Conservation (phyloP, 92 coral and sea anemone genomes). For the Heteractis magnifica region DNA sequence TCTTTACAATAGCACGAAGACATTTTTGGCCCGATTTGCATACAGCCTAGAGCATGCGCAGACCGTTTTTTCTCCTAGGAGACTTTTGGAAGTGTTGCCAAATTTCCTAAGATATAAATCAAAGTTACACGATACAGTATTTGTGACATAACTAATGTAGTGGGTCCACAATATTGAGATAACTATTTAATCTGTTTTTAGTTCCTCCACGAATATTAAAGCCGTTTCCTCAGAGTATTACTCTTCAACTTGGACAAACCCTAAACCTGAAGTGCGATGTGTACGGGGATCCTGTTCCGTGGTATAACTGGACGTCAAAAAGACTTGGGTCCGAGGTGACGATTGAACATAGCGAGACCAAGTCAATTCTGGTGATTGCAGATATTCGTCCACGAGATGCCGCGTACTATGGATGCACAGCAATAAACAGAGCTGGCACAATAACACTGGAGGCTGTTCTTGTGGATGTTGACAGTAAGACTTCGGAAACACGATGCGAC, state of each 20-base stretch:
- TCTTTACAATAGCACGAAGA: no score
- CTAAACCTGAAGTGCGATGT: conserved; percentile 25
- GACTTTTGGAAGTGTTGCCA: no score
- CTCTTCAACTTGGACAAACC: conserved; percentile 12
- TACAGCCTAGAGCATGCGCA: no score
- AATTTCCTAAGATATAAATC: no score
- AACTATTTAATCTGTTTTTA: not conserved
- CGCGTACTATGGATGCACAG: conserved; percentile 26
- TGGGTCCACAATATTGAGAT: no score
- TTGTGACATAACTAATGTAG: no score
- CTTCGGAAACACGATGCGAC: no score
- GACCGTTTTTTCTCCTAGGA: no score
- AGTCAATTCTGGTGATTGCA: conserved; percentile 16
- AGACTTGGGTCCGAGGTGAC: not conserved
- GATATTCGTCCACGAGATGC: conserved; percentile 19
- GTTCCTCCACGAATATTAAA: conserved; percentile 4
- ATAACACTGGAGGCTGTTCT: conserved; percentile 6
- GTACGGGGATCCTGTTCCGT: conserved; percentile 34
- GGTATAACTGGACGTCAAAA: conserved; percentile 17
- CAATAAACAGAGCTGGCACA: conserved; percentile 16
- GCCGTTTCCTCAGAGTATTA: conserved; percentile 5
- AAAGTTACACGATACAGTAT: no score
- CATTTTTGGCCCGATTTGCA: no score
- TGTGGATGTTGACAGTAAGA: not conserved
- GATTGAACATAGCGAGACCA: not conserved